Evolutionary conservation across 2,888 invertebrate genomes (phyloP), one percentile per base, ranked within the genome.

Genomic region (Ferrisia virgata): DNA sequence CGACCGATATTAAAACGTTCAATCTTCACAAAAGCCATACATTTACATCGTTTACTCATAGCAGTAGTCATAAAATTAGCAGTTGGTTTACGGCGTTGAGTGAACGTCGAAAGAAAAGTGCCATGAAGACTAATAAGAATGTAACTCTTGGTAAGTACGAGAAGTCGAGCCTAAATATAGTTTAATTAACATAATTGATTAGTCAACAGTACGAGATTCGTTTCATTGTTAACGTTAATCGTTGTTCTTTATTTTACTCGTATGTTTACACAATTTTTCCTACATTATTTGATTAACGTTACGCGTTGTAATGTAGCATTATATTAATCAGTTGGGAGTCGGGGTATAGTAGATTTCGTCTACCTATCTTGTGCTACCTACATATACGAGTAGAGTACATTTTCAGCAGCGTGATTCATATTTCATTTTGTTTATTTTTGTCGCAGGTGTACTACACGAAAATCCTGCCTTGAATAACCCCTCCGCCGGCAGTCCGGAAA

Each of bases 81-180:
- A 88, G 87, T 86, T 89, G 89, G 89, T 89, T 89, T 86, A 88
- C 88, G 13, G 88, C 89, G 33, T 86, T 89, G 84, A 88, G 88
- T 82, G 88, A 88, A 79, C 87, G 88, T 39, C 87, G 88, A 69
- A 88, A 87, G 82, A 88, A 85, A 87, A 85, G 86, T 87, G 69
- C 87, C 87, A 64, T 86, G 87, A 86, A 88, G 87, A 86, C 86
- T 87, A 58, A 88, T 88, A 39, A 88, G 86, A 88, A 88, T 86
- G 87, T 88, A 79, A 88, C 88, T 31, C 86, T 88, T 85, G 88
- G 88, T 88, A 87, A 86, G 87, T 85, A 28, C 53, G 22, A 53
- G 9, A 22, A 53, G 53, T 53, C 53, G 53, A 28, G 22, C 18
- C 79, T 79, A 79, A 79, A 79, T 43, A 43, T 47, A 47, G 28